A percentile compares a stretch with the other conserved stretches of the same genome.
Conservation (phyloP, 2,113 vertebrate species). For the Hepsetus odoe region DNA sequence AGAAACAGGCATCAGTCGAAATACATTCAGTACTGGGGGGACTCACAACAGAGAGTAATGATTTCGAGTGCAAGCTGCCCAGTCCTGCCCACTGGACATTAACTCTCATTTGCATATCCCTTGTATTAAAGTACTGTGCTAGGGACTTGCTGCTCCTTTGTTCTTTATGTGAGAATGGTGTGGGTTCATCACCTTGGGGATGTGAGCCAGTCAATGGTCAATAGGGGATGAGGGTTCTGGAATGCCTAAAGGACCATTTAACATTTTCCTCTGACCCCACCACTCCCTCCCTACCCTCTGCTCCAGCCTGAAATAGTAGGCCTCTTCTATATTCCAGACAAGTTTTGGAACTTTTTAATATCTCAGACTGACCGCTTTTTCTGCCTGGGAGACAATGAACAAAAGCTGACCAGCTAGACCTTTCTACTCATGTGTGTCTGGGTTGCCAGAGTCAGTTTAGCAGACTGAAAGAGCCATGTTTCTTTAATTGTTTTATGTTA, state of each 20-base stretch:
- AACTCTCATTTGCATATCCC: conserved; percentile 40
- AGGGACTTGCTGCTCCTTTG: not conserved
- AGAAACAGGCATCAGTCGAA: conserved; percentile 20
- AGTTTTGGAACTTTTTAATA: conserved; percentile 6
- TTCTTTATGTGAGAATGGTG: conserved; percentile 30
- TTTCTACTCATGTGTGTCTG: not conserved
- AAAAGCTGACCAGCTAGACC: not conserved
- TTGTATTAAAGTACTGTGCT: conserved; percentile 27
- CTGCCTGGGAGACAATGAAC: conserved; percentile 19
- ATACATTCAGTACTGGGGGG: not conserved
- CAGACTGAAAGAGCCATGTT: not conserved
- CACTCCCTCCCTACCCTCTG: not conserved
- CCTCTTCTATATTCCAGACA: conserved; percentile 34
- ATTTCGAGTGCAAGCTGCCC: not conserved
- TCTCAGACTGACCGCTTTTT: conserved; percentile 14
- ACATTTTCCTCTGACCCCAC: conserved; percentile 17
- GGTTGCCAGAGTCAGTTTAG: conserved; percentile 16
- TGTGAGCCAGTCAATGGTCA: conserved; percentile 19
- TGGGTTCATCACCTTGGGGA: conserved; percentile 32
- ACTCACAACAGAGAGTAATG: conserved; percentile 5
- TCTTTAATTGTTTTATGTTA: not conserved
- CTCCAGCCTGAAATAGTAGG: not conserved
- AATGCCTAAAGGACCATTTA: conserved; percentile 32
- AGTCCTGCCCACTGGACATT: conserved; percentile 30
- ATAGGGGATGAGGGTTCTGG: not conserved